Conservation (phyloP, 2,113 vertebrate genomes). For the Pelecanoides urinatrix region DNA sequence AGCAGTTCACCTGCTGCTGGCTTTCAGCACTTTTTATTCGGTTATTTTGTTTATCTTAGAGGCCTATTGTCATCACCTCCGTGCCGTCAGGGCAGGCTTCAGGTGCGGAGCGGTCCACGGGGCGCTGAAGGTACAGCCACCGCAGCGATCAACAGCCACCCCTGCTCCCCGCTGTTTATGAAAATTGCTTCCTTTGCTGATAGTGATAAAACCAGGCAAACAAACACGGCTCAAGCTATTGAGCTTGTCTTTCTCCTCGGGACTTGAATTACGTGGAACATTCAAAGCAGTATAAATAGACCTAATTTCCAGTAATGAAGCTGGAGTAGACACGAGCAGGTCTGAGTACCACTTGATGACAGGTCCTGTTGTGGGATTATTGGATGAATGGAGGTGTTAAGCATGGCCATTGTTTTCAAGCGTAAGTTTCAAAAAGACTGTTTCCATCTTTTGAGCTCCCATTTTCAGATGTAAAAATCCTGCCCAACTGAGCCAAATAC, state of each 20-base stretch:
- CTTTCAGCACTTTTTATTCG: conserved; percentile 75
- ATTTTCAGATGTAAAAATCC: background rate
- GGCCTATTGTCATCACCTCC: conserved; percentile 76
- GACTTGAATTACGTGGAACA: conserved; percentile 67
- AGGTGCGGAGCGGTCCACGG: conserved; percentile 61
- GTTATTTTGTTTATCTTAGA: conserved; percentile 51
- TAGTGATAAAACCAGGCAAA: conserved; percentile 59
- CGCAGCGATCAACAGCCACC: rapidly evolving
- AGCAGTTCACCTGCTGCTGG: conserved; percentile 86
- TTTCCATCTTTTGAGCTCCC: background rate
- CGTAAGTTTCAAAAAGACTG: background rate
- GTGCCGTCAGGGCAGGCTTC: conserved; percentile 72
- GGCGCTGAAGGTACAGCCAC: background rate
- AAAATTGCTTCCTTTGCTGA: conserved; percentile 58
- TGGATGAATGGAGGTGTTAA: conserved; percentile 70
- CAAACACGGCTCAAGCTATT: conserved; percentile 2
- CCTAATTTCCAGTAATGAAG: conserved; percentile 70
- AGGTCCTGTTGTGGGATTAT: conserved; percentile 81
- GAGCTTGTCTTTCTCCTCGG: conserved; percentile 9
- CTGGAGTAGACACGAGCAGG: conserved; percentile 47
- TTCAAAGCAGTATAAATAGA: conserved; percentile 81
- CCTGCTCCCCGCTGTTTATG: background rate
- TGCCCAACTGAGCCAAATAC: background rate
- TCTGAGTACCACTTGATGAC: conserved; percentile 78
- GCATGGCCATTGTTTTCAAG: background rate